Evolutionary conservation across 2,888 invertebrate genomes (phyloP).

Genomic region (Caenorhabditis imperialis): DNA sequence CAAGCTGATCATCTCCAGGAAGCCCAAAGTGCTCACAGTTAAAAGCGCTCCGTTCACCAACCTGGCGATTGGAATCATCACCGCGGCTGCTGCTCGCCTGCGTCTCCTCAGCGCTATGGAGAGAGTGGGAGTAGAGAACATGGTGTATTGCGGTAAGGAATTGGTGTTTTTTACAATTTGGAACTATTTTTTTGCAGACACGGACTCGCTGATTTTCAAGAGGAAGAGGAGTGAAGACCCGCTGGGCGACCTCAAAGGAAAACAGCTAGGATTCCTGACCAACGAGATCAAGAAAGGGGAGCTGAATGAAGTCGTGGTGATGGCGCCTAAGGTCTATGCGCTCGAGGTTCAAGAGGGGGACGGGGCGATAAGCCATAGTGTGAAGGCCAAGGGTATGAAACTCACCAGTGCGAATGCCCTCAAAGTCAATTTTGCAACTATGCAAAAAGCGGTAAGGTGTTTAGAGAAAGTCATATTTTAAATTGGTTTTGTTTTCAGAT

Average conservation of each 20-base stretch:
- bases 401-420: constrained; percentile 1
- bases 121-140: neutral
- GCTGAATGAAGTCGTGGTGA: neutral
- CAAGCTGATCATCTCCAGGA: neutral
- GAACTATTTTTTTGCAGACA: too few relatives aligned
- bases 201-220: constrained; percentile 4
- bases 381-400: constrained; percentile 1
- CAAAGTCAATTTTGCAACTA: neutral
- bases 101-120: neutral
- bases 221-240: neutral
- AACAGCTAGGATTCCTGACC: neutral
- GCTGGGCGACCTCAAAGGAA: neutral
- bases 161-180: too few relatives aligned
- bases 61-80: constrained; percentile 8
- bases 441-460: constrained; percentile 3
- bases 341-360: neutral
- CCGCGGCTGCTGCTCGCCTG: constrained; percentile 1
- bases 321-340: constrained; percentile 11
- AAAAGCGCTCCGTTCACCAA: neutral
- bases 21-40: neutral
- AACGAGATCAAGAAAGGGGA: too few relatives aligned
- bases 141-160: constrained; percentile 15
- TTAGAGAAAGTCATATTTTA: too few relatives aligned
- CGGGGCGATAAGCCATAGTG: neutral
- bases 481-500: too few relatives aligned